Percentiles rank a stretch among this genome's conserved stretches.
Conservation (phyloP, 2,113 vertebrate species). For the Mellivora capensis region DNA sequence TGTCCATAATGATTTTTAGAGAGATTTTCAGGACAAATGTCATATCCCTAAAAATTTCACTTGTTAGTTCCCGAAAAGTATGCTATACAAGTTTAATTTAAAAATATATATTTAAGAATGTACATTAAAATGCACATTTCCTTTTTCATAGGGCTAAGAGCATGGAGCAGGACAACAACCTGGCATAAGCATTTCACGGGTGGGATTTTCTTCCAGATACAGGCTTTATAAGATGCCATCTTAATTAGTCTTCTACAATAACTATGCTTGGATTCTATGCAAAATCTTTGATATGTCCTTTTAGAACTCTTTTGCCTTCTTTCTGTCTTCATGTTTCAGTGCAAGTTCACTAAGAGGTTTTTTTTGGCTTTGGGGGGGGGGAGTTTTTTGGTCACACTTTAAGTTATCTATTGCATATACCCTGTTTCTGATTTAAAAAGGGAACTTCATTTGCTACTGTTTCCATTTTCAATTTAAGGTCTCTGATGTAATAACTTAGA, state of each 20-base stretch:
- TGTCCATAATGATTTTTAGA: slow-evolving; percentile 19
- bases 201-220: background rate
- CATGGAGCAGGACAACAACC: background rate
- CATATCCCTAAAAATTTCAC: background rate
- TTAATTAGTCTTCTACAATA: background rate
- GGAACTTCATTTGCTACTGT: background rate
- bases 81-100: background rate
- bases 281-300: background rate
- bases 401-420: background rate
- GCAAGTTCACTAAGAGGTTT: background rate
- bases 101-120: background rate
- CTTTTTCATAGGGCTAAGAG: background rate
- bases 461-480: background rate
- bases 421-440: slow-evolving; percentile 8
- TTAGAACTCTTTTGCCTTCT: background rate
- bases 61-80: background rate
- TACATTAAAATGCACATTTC: background rate
- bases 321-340: background rate
- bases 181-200: background rate
- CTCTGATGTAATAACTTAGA: background rate
- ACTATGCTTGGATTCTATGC: background rate
- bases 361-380: too few relatives aligned
- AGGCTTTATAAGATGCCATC: background rate
- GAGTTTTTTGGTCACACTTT: background rate
- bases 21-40: slow-evolving; percentile 8